Evolutionary conservation across 2,113 vertebrate genomes (phyloP).

Genomic region (Polypterus senegalus): DNA sequence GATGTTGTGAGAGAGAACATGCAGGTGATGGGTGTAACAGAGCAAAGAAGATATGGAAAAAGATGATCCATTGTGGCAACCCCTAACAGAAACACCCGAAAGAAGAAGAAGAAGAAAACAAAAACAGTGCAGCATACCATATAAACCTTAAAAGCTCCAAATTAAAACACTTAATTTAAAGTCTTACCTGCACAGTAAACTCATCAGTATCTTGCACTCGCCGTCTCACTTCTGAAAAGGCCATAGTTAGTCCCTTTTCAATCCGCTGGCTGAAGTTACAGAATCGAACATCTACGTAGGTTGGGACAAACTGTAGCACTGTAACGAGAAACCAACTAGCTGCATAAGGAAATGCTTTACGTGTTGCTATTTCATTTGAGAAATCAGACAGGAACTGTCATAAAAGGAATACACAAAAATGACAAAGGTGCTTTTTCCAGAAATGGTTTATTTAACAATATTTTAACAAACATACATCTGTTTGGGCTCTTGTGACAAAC

Average conservation of each 20-base stretch:
- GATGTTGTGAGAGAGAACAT: too few relatives aligned
- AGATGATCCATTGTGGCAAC: too few relatives aligned
- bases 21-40: too few relatives aligned
- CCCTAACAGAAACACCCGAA: too few relatives aligned
- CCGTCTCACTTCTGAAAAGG: conserved; percentile 67
- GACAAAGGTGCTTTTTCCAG: not conserved
- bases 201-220: conserved; percentile 58
- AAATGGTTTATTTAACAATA: too few relatives aligned
- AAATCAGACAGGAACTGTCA: too few relatives aligned
- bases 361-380: not conserved
- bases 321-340: conserved; percentile 11
- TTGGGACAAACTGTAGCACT: conserved; percentile 94
- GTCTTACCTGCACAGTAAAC: conserved; percentile 78
- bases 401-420: not conserved
- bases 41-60: too few relatives aligned
- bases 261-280: conserved; percentile 83
- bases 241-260: conserved; percentile 70
- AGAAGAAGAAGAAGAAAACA: too few relatives aligned
- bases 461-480: not conserved
- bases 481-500: too few relatives aligned
- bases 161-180: too few relatives aligned
- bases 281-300: conserved; percentile 61
- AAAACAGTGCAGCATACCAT: too few relatives aligned
- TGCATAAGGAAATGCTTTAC: not conserved
- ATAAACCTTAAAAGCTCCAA: too few relatives aligned